Base-by-base conservation (phyloP, 35 echinoderm and acorn worm genomes). In the Anneissia japonica region DNA sequence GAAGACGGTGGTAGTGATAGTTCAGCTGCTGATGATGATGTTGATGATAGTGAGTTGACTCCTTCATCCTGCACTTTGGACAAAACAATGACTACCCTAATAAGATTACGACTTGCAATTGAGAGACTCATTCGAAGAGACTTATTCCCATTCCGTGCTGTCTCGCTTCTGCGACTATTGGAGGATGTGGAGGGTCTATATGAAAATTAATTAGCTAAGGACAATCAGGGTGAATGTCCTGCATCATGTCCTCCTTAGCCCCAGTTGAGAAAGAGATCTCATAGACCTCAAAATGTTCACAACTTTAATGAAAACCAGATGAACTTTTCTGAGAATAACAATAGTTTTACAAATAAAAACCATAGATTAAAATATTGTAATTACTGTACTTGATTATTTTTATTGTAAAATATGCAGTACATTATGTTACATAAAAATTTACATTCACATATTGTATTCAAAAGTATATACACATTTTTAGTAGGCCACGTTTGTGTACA, bases 1-100 rank as follows among this genome's bases (percentile, higher is more conserved):
- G n/a, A 64, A 14, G 12, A n/a, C n/a, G 51, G 51, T 64, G 12
- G 12, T 14, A n/a, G n/a, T 64, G 12, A 64, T n/a, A 64, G 33
- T 35, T 11, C 30, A 13, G 76, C 19, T 33, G 51, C 12, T 64
- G 12, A 64, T 14, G 51, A 64, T 64, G 23, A 41, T 78, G 72
- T 2, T 30, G 84, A 2, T 29, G 32, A 77, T 41, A 85, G 17
- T 74, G 29, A 30, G 38, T 2, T n/a, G 45, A 84, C 11, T 30
- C 38, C 55, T 11, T 23, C 36, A 73, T 75, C 37, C 16, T 35
- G 56, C 37, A 34, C 83, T 46, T 73, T 92, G 31, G 91, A 92
- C 26, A 80, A 92, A 55, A 74, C 73, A 31, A 92, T 92, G 91
- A 88, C 91, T 17, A 74, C 82, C 7, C 29, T 92, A 13, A 92